phyloP scores from a whole-genome alignment of 2,797 vertebrate species.

The Hirundo rustica region DNA sequence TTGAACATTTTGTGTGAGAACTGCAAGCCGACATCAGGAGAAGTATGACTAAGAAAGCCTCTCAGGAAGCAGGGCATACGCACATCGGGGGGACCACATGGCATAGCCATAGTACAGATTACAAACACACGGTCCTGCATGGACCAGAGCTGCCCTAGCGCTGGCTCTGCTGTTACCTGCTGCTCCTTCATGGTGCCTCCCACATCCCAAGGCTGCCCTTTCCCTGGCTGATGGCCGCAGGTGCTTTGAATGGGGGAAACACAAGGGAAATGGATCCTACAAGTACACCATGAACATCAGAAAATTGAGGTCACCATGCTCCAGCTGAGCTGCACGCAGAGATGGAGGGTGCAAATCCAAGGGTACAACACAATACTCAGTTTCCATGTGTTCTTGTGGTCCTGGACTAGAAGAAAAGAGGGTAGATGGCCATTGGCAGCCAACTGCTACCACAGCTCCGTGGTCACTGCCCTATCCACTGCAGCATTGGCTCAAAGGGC shows the following conservation, averaged over 20 bases:
- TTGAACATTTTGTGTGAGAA: not conserved
- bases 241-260: not conserved
- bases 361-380: not conserved
- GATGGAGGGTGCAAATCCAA: not conserved
- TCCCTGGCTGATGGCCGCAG: rapidly evolving
- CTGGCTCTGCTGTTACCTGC: rapidly evolving
- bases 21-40: not conserved
- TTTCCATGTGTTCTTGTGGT: no score
- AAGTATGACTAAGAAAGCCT: not conserved
- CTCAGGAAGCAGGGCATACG: not conserved
- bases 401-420: not conserved
- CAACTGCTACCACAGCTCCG: not conserved
- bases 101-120: rapidly evolving
- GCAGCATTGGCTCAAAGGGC: rapidly evolving
- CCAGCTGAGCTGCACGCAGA: not conserved
- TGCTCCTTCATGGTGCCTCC: not conserved
- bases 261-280: rapidly evolving
- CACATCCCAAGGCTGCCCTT: no score
- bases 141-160: rapidly evolving
- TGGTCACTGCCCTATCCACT: not conserved
- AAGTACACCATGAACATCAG: no score
- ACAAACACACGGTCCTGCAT: rapidly evolving
- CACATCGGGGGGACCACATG: not conserved
- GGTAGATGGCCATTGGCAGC: not conserved
- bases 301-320: rapidly evolving